Conservation (phyloP, 2,113 vertebrate species). For the Salvelinus sp. region DNA sequence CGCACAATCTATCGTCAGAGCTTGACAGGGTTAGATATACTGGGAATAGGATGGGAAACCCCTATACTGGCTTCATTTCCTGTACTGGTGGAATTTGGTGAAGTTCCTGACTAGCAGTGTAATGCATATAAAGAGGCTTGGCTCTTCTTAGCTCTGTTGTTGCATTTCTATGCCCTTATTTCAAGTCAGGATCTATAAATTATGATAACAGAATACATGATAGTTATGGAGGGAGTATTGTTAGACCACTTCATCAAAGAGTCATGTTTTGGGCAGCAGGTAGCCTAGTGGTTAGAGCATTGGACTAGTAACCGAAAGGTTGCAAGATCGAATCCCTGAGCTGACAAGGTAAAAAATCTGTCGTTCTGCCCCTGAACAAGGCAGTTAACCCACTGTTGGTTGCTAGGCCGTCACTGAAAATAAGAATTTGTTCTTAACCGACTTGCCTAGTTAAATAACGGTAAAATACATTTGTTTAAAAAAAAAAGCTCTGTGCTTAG, state of each 20-base stretch:
- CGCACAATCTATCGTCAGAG: background rate
- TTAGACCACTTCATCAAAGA: background rate
- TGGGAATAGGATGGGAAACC: background rate
- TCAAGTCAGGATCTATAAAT: background rate
- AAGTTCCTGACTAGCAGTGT: background rate
- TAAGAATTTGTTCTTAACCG: no score
- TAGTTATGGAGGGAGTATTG: background rate
- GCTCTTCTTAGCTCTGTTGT: constrained; percentile 1
- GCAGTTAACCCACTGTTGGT: no score
- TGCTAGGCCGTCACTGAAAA: no score
- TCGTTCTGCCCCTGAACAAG: no score
- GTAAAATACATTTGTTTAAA: no score
- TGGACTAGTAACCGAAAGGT: no score
- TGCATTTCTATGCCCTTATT: background rate
- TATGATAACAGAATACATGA: no score
- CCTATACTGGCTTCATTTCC: background rate
- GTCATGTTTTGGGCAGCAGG: background rate
- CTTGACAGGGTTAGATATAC: background rate
- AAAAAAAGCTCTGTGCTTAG: background rate
- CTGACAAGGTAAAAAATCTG: no score
- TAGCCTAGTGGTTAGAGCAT: no score
- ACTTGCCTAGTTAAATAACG: no score
- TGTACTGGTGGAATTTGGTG: background rate
- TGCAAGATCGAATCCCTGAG: no score
- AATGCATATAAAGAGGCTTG: background rate